These are phyloP conservation scores for Phasianus colchicus DNA, from an alignment of 2,113 vertebrate species.

Conservation along the genomic window DNA sequence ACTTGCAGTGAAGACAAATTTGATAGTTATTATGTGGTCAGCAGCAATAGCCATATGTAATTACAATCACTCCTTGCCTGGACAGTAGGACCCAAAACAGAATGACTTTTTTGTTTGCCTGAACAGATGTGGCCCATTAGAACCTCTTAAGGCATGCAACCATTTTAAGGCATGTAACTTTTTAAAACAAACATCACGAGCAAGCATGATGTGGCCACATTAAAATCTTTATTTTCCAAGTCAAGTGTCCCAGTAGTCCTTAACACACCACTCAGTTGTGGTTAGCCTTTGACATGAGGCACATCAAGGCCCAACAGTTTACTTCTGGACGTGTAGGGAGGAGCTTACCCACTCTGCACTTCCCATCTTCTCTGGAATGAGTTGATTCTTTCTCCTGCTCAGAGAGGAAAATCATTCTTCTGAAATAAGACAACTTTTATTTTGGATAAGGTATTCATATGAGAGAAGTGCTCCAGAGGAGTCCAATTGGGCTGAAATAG, in stretches of 20 bases:
- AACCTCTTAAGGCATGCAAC: not conserved
- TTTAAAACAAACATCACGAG: not conserved
- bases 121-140: not conserved
- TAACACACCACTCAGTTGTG: rapidly evolving
- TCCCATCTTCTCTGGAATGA: not conserved
- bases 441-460: rapidly evolving
- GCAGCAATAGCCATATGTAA: not conserved
- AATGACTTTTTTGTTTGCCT: not conserved
- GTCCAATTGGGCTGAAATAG: rapidly evolving
- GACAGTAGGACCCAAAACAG: not conserved
- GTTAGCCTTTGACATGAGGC: not conserved
- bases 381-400: not conserved
- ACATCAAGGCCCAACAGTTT: not conserved
- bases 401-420: not conserved
- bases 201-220: not conserved
- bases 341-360: not conserved
- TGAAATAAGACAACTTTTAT: not conserved
- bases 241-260: not conserved
- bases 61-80: not conserved
- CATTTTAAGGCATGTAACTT: not conserved
- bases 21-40: not conserved
- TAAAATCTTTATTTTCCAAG: not conserved
- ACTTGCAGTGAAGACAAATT: not conserved
- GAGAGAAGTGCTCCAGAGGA: not conserved
- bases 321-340: not conserved